phyloP scores from a whole-genome alignment of 2,113 vertebrate genomes.

The Ramphastos sulfuratus region DNA sequence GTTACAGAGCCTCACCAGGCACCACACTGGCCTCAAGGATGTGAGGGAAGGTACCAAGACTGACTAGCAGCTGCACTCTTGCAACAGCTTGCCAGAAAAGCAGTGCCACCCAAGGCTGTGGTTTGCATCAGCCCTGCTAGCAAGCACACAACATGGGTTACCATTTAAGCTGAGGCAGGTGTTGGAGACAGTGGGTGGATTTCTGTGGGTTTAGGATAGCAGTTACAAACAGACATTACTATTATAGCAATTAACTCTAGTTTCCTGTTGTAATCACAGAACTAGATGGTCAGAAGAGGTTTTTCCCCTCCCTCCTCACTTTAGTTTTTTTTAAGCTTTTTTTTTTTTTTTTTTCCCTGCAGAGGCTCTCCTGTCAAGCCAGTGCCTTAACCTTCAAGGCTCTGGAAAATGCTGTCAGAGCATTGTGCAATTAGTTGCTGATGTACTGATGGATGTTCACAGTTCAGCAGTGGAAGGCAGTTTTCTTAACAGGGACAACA shows the following conservation, averaged over 20 bases:
- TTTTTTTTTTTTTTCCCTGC: neutral
- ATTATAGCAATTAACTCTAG: neutral
- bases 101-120: neutral
- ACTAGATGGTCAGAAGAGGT: neutral
- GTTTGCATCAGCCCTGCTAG: neutral
- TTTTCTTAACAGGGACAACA: neutral
- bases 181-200: neutral
- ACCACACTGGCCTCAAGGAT: neutral
- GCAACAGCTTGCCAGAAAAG: neutral
- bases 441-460: neutral
- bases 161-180: neutral
- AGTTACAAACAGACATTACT: neutral
- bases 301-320: fast-evolving
- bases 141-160: neutral
- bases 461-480: neutral
- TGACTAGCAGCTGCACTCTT: neutral
- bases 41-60: fast-evolving
- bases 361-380: neutral
- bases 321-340: neutral
- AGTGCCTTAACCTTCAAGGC: neutral
- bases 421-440: neutral
- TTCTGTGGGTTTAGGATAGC: neutral
- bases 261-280: neutral
- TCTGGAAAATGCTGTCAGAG: neutral
- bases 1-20: fast-evolving